Evolutionary conservation across 2,113 vertebrate genomes (phyloP).

Genomic region (Prionailurus viverrinus): DNA sequence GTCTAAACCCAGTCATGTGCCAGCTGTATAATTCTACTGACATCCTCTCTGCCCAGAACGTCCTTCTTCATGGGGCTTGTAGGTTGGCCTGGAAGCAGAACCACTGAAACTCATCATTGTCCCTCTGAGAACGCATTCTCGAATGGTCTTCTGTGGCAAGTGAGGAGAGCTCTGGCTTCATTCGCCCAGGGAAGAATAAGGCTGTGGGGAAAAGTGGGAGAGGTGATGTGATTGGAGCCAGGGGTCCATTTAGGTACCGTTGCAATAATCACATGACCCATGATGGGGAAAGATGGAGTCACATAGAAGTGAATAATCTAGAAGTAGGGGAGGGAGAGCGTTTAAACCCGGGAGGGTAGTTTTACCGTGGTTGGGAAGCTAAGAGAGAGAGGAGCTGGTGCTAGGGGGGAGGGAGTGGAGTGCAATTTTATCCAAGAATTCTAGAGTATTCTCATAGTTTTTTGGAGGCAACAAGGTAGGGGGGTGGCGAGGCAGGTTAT

Average conservation of each 20-base stretch:
- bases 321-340: not conserved
- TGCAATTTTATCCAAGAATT: not conserved
- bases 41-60: not conserved
- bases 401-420: not conserved
- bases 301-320: not conserved
- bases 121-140: not conserved
- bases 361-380: too few species aligned
- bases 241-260: not conserved
- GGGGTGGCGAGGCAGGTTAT: not conserved
- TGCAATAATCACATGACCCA: accelerated
- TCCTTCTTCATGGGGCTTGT: not conserved
- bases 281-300: too few species aligned
- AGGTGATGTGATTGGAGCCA: not conserved
- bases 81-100: not conserved
- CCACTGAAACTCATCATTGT: not conserved
- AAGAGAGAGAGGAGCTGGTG: not conserved
- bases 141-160: not conserved
- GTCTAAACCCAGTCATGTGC: not conserved
- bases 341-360: not conserved
- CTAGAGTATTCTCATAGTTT: not conserved
- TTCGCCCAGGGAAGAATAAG: not conserved
- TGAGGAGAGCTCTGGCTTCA: not conserved
- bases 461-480: not conserved
- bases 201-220: not conserved
- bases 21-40: not conserved